Base-by-base conservation (phyloP, 2,113 vertebrate species). In the Sapajus apella region DNA sequence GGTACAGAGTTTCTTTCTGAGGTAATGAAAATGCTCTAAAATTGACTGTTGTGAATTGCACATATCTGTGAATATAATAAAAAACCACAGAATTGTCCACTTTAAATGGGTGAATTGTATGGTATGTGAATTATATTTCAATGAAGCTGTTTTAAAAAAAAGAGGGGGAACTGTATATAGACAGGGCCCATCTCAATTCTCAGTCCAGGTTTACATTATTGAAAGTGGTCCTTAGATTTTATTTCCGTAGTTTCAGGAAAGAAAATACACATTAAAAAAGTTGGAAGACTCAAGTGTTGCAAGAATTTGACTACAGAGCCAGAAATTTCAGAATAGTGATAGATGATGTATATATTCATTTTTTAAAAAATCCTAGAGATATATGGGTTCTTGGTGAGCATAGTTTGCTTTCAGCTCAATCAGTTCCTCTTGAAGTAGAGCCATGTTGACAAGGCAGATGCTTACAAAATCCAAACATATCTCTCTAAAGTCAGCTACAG, bases 401-500 rank as follows among this genome's bases (percentile, higher is more conserved):
- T 45, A 80, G 70, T 94, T 92, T 92, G 32, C 80, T 95, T 96
- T 97, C 70, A 94, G 43, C 77, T 91, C 58, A 92, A 40, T 87
- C 85, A 90, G 66, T 80, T 85, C 70, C 81, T 92, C 84, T 94
- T 97, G 66, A 85, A 95, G 83, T 58, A 91, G n/a, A 81, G 58
- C 14, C 76, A 87, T 40, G 55, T 40, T 96, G 61, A 97, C 76
- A 95, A 92, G 85, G 68, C 94, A 95, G 87, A 92, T 81, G 64
- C 75, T 97, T 95, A 66, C 80, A 95, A 97, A 87, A 93, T 95
- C 93, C 73, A 95, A 96, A 93, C 32, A 77, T 20, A 68, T 90
- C 84, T 50, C 68, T 94, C 52, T 91, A 83, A 93, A 97, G 79
- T 97, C 96, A 96, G 95, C 97, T 96, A 92, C 83, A 97, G 83